phyloP scores from a whole-genome alignment of 2,888 invertebrate genomes.

The Hydriomena furcata region DNA sequence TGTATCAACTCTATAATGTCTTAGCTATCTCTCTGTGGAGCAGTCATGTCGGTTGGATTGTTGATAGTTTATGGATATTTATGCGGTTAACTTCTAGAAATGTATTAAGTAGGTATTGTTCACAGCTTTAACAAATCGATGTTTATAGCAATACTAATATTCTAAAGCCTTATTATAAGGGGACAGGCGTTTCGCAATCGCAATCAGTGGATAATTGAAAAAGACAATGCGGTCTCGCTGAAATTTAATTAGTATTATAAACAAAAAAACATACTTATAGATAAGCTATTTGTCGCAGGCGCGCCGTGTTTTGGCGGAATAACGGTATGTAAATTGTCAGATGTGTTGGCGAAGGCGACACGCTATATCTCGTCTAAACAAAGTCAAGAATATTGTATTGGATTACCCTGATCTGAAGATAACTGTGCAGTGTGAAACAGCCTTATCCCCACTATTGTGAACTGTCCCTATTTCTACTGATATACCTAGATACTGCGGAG shows the following conservation, averaged over 20 bases:
- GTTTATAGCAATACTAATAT: slow-evolving; percentile 53
- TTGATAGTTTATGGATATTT: slow-evolving; percentile 37
- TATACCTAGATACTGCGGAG: slow-evolving; percentile 25
- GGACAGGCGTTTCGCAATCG: slow-evolving; percentile 24
- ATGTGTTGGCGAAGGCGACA: too few relatives aligned
- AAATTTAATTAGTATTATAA: too few relatives aligned
- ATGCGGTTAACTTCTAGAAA: slow-evolving; percentile 38
- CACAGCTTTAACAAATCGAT: slow-evolving; percentile 54
- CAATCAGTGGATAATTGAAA: not conserved
- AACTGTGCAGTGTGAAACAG: slow-evolving; percentile 3
- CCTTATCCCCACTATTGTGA: slow-evolving; percentile 14
- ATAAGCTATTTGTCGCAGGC: too few relatives aligned
- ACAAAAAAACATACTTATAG: too few relatives aligned
- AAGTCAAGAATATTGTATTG: not conserved
- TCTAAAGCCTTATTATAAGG: slow-evolving; percentile 47
- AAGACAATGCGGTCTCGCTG: too few relatives aligned
- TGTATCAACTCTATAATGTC: not conserved
- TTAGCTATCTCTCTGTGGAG: slow-evolving; percentile 23
- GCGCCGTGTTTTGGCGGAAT: too few relatives aligned
- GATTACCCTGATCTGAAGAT: not conserved
- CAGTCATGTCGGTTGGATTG: slow-evolving; percentile 37
- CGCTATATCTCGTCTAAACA: not conserved
- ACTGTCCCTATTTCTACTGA: slow-evolving; percentile 26
- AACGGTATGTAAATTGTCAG: too few relatives aligned
- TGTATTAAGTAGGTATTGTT: slow-evolving; percentile 46